Evolutionary conservation across 2,113 vertebrate genomes (phyloP), one percentile per base, ranked within the genome.

Genomic region (Octodon degus): DNA sequence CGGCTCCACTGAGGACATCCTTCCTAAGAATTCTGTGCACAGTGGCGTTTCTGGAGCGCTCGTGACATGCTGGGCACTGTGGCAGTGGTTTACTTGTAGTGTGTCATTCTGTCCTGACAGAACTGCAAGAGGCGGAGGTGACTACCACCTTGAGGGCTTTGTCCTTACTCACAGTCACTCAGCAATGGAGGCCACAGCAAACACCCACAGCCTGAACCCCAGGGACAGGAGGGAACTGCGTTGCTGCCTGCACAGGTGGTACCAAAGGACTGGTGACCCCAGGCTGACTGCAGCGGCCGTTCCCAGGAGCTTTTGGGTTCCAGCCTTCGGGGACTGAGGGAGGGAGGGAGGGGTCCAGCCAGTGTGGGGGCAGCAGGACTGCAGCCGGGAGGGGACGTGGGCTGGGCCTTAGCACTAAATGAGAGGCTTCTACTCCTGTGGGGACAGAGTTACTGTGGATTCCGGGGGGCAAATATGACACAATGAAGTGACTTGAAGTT

Each of bases 401-500:
- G 79, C 88, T 17, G 74, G n/a, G 27, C 63, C 30, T 89, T 67
- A 90, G 82, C 65, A 62, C 43, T 16, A 53, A 7, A 40, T 58
- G 88, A 58, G 40, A 3, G 25, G 74, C 53, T 91, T 77, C 72
- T 16, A 34, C 37, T 91, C n/a, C n/a, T 19, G 58, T 74, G 27
- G 92, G 55, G 17, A 58, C 55, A 58, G 16, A 17, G 17, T 25
- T 16, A 76, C 22, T 81, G 53, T 32, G 50, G 11, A 86, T 55
- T 89, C 84, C 79, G 3, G 22, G 55, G 58, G 24, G 90, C 43
- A 65, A 92, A 93, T 74, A 90, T 68, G 88, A 70, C 24, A 96
- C 68, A 25, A 72, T 72, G 37, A 87, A 76, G 63, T 58, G 77
- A 55, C 67, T 91, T 89, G 77, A 40, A 91, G 91, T 89, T 91